Evolutionary conservation across 1,140 invertebrate genomes (phyloP).

Genomic region (Caenorhabditis latens): DNA sequence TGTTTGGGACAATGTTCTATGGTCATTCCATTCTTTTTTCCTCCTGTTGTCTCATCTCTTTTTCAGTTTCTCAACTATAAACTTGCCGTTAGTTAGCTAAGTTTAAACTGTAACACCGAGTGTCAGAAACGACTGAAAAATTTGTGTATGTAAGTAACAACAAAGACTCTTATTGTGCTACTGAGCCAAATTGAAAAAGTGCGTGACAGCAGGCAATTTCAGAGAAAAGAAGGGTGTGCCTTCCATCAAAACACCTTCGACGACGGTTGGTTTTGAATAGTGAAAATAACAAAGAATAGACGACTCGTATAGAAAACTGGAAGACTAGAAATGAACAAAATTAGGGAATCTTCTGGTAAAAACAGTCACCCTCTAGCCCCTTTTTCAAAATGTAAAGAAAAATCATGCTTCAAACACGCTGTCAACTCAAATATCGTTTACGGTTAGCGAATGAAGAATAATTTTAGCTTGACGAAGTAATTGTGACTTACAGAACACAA

Average conservation of each 20-base stretch:
- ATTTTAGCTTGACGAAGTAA: conserved; percentile 4
- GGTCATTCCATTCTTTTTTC: neutral
- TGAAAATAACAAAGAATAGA: neutral
- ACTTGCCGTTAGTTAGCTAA: neutral
- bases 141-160: neutral
- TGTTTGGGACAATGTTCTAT: neutral
- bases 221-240: neutral
- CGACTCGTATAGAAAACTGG: neutral
- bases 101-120: neutral
- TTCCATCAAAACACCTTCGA: conserved; percentile 22
- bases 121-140: neutral
- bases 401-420: too few relatives aligned
- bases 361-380: too few relatives aligned
- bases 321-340: too few relatives aligned
- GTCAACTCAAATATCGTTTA: conserved; percentile 13
- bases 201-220: conserved; percentile 41
- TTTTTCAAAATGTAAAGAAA: too few relatives aligned
- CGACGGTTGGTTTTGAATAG: neutral
- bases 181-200: conserved; percentile 37
- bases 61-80: neutral
- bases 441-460: neutral
- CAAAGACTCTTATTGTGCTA: neutral
- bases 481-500: conserved; percentile 5
- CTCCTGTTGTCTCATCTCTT: neutral
- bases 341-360: too few relatives aligned